Base-by-base conservation (phyloP, 2,797 vertebrate species). In the Pangasius djambal region DNA sequence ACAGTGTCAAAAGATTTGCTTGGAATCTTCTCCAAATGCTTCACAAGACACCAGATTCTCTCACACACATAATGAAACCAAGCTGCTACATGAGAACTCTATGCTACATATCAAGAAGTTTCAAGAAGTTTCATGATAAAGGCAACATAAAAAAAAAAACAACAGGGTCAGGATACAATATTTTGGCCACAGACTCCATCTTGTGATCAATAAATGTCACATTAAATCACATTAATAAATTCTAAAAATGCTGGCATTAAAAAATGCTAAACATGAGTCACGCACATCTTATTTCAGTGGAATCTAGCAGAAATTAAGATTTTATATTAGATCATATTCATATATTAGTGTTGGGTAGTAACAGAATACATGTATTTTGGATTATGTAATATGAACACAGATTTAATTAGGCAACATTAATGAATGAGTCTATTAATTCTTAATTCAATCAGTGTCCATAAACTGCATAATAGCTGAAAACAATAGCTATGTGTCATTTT, bases 251-350 rank as follows among this genome's bases (percentile, higher is more conserved):
- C 67, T 34, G 31, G 37, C 72, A 25, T 18, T 25, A 74, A 74
- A 74, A 78, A 78, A n/a, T 16, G 8, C 28, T 18, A 78, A 78
- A 18, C 75, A 78, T 52, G 75, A 78, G 48, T 31, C 75, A 78
- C 8, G 2, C 9, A 57, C 52, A 81, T 57, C 25, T 57, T 34
- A 34, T 79, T 55, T 79, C 15, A 57, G 31, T 34, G 52, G 16
- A 78, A 31, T 34, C n/a, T 22, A 81, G 18, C 16, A 37, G 52
- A 57, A 57, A 2, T 37, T 20, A 22, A 12, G 78, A 57, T 20
- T 57, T n/a, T 31, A 12, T 57, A 20, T 57, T 57, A 81, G 0
- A 57, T 81, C 34, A 6, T 22, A 55, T 55, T 31, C 28, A 22
- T 81, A 34, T 22, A 59, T 82, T 25, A 82, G 31, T 52, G 22